Base-by-base conservation (phyloP, 2,888 invertebrate genomes). In the Strigamia crassipes region DNA sequence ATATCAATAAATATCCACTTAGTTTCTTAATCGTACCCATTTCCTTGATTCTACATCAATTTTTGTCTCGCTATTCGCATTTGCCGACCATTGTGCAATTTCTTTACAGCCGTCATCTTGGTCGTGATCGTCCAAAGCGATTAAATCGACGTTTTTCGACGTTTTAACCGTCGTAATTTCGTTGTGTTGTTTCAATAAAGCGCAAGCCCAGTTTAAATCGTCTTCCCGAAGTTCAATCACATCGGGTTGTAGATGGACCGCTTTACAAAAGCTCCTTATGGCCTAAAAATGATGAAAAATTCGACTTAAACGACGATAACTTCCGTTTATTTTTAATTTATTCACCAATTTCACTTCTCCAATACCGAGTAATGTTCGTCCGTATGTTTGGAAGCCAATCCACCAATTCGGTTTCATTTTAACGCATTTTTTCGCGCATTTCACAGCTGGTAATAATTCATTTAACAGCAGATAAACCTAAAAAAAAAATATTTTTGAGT, bases 341-440 rank as follows among this genome's bases (percentile, higher is more conserved):
- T 27, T 41, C 66, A 83, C 87, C 86, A 86, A 82, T 84, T 84
- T 85, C 9, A 88, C 87, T 84, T 89, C 89, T 15, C 89, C 89
- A 10, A 88, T 83, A 34, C 87, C 87, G 12, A 89, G 85, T 73
- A 86, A 86, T 8, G 88, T 86, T 56, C 89, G 83, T 0, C 89
- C 89, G 9, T 88, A 85, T 0, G 89, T 88, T 84, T 89, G 89
- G 82, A 87, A 85, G 6, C 85, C 88, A 18, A 87, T 85, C 88
- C 88, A 89, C 88, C 89, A 89, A 9, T 83, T 84, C 6, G 88
- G 87, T 42, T 86, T 86, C 15, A 86, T 79, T 18, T 85, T 84
- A 5, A 87, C 86, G 12, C 87, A 87, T 82, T 86, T 86, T 82
- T 86, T 85, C 4, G 88, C 88, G 80, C 86, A 80, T 51, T 84